phyloP scores from a whole-genome alignment of 2,797 vertebrate species.

The Atherinosoma microstoma region DNA sequence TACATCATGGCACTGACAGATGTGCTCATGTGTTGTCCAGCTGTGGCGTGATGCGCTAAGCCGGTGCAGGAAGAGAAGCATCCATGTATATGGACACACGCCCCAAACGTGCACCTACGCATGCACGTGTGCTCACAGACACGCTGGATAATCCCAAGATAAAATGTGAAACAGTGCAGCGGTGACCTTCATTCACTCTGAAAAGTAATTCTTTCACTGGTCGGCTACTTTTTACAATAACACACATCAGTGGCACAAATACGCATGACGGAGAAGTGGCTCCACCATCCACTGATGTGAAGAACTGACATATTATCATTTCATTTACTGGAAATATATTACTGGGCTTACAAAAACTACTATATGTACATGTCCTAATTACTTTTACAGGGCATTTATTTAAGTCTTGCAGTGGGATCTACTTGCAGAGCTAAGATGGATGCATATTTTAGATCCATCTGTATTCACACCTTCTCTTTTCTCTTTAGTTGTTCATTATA shows the following conservation, averaged over 20 bases:
- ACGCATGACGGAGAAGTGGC: neutral
- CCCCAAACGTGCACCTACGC: conserved; percentile 14
- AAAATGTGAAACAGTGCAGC: conserved; percentile 50
- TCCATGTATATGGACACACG: conserved; percentile 16
- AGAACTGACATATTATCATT: neutral
- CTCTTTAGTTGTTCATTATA: neutral
- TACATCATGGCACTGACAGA: conserved; percentile 72
- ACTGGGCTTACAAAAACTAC: neutral
- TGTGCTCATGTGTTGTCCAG: conserved; percentile 76
- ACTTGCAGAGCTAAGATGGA: neutral
- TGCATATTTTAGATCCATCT: neutral
- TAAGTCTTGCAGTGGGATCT: neutral
- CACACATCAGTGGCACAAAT: neutral
- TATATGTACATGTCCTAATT: neutral
- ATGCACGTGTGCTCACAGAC: conserved; percentile 3
- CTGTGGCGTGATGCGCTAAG: conserved; percentile 67
- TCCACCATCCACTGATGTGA: conserved; percentile 5
- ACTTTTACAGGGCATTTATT: neutral
- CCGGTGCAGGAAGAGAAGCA: conserved; percentile 28
- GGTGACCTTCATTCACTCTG: conserved; percentile 62
- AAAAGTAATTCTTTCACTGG: conserved; percentile 6
- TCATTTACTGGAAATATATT: neutral
- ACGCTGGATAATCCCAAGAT: conserved; percentile 53
- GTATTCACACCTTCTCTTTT: neutral
- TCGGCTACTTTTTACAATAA: conserved; percentile 4